Conservation (phyloP, 2,888 invertebrate genomes). For the Drepana falcataria region DNA sequence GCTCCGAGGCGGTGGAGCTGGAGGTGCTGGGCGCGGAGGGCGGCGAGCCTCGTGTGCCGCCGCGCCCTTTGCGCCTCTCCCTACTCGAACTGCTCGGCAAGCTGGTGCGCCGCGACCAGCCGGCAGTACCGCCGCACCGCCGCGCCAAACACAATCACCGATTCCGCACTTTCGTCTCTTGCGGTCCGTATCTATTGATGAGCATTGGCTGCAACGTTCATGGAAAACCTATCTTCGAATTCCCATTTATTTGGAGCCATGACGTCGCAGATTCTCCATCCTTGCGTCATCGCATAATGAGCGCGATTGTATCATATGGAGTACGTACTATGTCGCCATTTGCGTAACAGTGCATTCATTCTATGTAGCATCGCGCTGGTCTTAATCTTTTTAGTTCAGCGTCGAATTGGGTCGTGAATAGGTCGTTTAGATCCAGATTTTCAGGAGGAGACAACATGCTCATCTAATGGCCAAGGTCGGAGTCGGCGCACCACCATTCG, state of each 20-base stretch:
- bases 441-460: constrained; percentile 24
- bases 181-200: constrained; percentile 56
- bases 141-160: constrained; percentile 77
- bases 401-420: constrained; percentile 13
- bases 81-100: constrained; percentile 82
- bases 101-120: constrained; percentile 76
- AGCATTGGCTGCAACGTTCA: constrained; percentile 10
- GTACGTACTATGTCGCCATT: constrained; percentile 16
- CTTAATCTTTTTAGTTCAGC: constrained; percentile 14
- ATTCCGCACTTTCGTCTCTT: constrained; percentile 72
- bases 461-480: constrained; percentile 56
- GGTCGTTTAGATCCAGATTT: constrained; percentile 11
- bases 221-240: constrained; percentile 21
- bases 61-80: constrained; percentile 84
- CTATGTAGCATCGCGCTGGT: constrained; percentile 7
- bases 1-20: constrained; percentile 87
- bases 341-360: constrained; percentile 20
- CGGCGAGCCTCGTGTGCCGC: constrained; percentile 84
- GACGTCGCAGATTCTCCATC: constrained; percentile 9
- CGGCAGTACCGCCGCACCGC: constrained; percentile 57
- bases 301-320: constrained; percentile 11
- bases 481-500: constrained; percentile 56
- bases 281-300: constrained; percentile 21
- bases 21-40: constrained; percentile 89
- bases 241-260: constrained; percentile 7